These are phyloP conservation scores for Ophiodon elongatus DNA, from an alignment of 2,113 vertebrate species.

Conservation along the genomic window DNA sequence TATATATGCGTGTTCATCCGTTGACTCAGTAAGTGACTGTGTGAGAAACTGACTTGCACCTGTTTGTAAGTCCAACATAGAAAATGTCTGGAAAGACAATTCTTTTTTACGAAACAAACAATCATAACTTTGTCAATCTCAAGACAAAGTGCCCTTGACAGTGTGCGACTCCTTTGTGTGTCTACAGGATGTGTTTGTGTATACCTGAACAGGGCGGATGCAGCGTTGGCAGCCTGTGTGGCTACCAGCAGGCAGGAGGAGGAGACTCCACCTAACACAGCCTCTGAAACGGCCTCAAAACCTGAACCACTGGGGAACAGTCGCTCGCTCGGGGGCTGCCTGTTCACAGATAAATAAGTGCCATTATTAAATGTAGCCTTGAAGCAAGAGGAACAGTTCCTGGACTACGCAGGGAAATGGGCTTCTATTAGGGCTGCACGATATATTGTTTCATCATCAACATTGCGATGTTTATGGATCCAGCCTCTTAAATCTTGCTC, in stretches of 20 bases:
- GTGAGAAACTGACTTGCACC: neutral
- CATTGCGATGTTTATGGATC: neutral
- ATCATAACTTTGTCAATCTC: neutral
- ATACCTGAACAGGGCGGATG: slow-evolving; percentile 88
- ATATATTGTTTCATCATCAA: neutral
- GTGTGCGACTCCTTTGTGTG: neutral
- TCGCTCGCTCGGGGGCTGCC: slow-evolving; percentile 89
- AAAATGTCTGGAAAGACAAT: neutral
- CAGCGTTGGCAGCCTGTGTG: slow-evolving; percentile 84
- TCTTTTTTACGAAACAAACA: neutral
- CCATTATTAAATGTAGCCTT: neutral
- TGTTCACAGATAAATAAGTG: slow-evolving; percentile 58
- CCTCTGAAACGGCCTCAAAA: slow-evolving; percentile 85
- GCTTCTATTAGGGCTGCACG: neutral
- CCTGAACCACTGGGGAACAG: slow-evolving; percentile 87
- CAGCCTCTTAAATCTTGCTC: neutral
- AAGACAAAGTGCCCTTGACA: slow-evolving; percentile 18
- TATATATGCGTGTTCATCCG: neutral
- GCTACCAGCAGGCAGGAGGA: slow-evolving; percentile 88
- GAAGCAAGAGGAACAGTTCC: neutral
- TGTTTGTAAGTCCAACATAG: neutral
- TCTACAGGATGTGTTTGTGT: slow-evolving; percentile 20
- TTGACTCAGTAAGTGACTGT: neutral
- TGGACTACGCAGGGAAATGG: neutral
- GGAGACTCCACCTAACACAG: slow-evolving; percentile 85